These are phyloP conservation scores for Pristionchus exspectatus DNA, from an alignment of 2,888 invertebrate species.

Conservation along the genomic window DNA sequence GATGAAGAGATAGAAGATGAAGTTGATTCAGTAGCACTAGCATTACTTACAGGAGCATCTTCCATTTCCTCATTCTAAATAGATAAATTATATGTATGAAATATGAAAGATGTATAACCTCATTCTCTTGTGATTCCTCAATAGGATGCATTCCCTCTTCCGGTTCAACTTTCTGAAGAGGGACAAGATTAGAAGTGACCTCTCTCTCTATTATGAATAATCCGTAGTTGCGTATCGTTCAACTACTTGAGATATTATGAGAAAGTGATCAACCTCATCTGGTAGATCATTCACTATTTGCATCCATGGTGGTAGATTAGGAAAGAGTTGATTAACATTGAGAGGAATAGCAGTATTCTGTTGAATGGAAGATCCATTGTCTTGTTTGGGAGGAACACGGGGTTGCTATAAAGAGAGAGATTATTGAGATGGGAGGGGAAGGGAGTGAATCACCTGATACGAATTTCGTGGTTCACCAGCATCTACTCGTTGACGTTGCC, in stretches of 20 bases:
- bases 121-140: slow-evolving; percentile 40
- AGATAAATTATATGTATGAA: background rate
- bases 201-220: slow-evolving; percentile 6
- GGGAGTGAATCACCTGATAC: slow-evolving; percentile 82
- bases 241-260: slow-evolving; percentile 10
- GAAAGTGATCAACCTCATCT: background rate
- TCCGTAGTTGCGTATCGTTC: slow-evolving; percentile 20
- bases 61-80: slow-evolving; percentile 7
- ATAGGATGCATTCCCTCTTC: slow-evolving; percentile 26
- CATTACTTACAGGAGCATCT: slow-evolving; percentile 41
- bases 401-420: slow-evolving; percentile 45
- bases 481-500: slow-evolving; percentile 95
- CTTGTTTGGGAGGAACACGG: slow-evolving; percentile 49
- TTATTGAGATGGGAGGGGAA: slow-evolving; percentile 13
- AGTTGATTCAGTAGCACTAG: slow-evolving; percentile 13
- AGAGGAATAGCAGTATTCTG: slow-evolving; percentile 16
- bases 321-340: slow-evolving; percentile 43
- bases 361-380: slow-evolving; percentile 6
- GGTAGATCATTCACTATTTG: background rate
- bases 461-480: slow-evolving; percentile 93
- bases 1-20: slow-evolving; percentile 17
- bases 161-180: slow-evolving; percentile 52
- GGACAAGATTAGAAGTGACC: slow-evolving; percentile 41
- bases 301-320: slow-evolving; percentile 20
- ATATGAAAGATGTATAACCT: background rate